A percentile compares a stretch with the other conserved stretches of the same genome.
phyloP scores from a whole-genome alignment of 2,797 vertebrate genomes.

The Pseudomugil gertrudae region DNA sequence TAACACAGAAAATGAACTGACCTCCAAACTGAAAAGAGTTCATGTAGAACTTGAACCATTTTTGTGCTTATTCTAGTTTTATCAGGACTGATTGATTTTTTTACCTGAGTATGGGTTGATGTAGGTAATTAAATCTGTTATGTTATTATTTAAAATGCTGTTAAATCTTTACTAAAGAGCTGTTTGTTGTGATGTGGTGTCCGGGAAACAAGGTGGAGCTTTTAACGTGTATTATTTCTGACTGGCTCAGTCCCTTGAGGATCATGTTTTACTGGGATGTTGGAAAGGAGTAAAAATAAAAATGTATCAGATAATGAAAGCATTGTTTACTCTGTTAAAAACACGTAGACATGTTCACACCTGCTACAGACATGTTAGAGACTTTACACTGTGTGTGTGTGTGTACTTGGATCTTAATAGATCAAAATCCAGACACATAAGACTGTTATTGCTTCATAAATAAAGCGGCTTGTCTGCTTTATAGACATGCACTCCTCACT shows the following conservation, averaged over 20 bases:
- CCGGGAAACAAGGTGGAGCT: constrained; percentile 23
- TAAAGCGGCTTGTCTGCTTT: constrained; percentile 29
- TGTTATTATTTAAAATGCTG: constrained; percentile 38
- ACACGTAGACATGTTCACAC: background rate
- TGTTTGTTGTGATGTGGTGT: constrained; percentile 5
- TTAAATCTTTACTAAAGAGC: constrained; percentile 54
- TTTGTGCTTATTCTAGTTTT: constrained; percentile 18
- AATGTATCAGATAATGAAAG: constrained; percentile 10
- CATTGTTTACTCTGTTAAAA: constrained; percentile 30
- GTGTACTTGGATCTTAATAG: constrained; percentile 3
- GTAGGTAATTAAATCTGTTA: constrained; percentile 22
- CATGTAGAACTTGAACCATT: constrained; percentile 35
- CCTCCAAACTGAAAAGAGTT: constrained; percentile 15
- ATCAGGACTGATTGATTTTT: constrained; percentile 27
- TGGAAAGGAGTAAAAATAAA: constrained; percentile 10
- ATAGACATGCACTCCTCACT: constrained; percentile 1
- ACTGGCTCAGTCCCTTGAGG: background rate
- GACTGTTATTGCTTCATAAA: constrained; percentile 47
- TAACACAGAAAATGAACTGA: constrained; percentile 24
- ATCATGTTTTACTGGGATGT: constrained; percentile 12
- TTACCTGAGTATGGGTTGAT: constrained; percentile 2
- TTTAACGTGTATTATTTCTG: constrained; percentile 22
- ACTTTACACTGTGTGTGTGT: background rate
- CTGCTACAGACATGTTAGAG: background rate
- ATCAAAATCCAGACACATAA: constrained; percentile 33